Evolutionary conservation across 2,113 vertebrate genomes (phyloP), one percentile per base, ranked within the genome.

Genomic region (Psettodes erumei): DNA sequence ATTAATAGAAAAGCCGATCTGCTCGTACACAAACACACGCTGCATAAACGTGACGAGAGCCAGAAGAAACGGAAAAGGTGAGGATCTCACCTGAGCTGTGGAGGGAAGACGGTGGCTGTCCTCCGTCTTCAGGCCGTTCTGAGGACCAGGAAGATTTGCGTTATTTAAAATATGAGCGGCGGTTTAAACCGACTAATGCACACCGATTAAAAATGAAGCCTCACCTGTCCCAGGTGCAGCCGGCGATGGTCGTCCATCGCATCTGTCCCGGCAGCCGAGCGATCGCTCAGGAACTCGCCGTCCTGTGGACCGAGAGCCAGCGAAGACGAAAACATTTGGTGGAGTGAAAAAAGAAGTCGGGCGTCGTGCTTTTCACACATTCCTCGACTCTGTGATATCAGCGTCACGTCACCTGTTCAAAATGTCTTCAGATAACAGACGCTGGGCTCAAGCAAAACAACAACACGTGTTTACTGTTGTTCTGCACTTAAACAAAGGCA

Each of bases 161-260:
- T 30, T 53, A 6, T 19, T 30, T 3, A 38, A 62, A 40, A 74
- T 18, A 7, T 23, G 8, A 58, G 30, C 19, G 21, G 5, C 0
- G 12, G 3, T 21, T 21, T 47, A 47, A 16, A 16, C 16, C 16
- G 40, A 42, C 10, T 42, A n/a, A n/a, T 43, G 40, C 40, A 43
- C 9, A 43, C 8, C 16, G 3, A 5, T 43, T 43, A 43, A 43
- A 43, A 43, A 15, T 43, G 42, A 43, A 43, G 42, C 16, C 51
- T 77, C 51, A 86, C 87, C 84, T 80, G 81, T 56, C 1, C 40
- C 1, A 3, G 2, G 23, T 47, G 43, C 0, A 42, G 53, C 51
- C 42, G 51, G 8, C n/a, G n/a, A n/a, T 32, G 15, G 1, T 8
- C 8, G 3, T 72, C 50, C 1, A 6, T 25, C 33, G 23, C 56